Evolutionary conservation across 1,140 invertebrate genomes (phyloP).

Genomic region (Eurosta solidaginis): DNA sequence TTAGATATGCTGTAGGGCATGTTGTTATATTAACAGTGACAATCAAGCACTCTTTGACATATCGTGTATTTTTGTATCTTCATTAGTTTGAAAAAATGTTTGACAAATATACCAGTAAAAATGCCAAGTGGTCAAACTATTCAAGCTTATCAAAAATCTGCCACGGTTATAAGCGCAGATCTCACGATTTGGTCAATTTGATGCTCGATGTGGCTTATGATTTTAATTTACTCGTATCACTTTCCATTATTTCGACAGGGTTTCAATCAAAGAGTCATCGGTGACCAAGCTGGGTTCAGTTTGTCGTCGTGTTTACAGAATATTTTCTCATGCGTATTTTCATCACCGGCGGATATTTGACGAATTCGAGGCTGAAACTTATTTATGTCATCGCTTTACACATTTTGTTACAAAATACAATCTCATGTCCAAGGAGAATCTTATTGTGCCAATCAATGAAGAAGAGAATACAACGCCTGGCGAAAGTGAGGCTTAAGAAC

Average conservation of each 20-base stretch:
- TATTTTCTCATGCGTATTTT: conserved; percentile 99
- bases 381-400: conserved; percentile 94
- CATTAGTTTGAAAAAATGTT: no score
- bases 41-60: no score
- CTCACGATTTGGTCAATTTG: not conserved
- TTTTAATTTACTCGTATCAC: not conserved
- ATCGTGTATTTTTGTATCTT: no score
- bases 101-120: no score
- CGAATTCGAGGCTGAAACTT: conserved; percentile 96
- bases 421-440: conserved; percentile 96
- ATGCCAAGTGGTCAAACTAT: no score
- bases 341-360: conserved; percentile 97
- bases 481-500: conserved; percentile 69
- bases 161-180: not conserved
- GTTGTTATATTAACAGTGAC: no score
- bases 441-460: conserved; percentile 90
- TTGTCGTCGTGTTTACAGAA: conserved; percentile 96
- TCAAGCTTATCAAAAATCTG: no score
- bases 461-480: conserved; percentile 64
- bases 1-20: no score
- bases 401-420: conserved; percentile 98
- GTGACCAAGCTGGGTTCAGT: conserved; percentile 98
- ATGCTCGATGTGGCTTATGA: not conserved
- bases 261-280: conserved; percentile 98
- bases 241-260: conserved; percentile 66